Evolutionary conservation across 2,113 vertebrate species (phyloP).

Genomic region (Chloebia gouldiae): DNA sequence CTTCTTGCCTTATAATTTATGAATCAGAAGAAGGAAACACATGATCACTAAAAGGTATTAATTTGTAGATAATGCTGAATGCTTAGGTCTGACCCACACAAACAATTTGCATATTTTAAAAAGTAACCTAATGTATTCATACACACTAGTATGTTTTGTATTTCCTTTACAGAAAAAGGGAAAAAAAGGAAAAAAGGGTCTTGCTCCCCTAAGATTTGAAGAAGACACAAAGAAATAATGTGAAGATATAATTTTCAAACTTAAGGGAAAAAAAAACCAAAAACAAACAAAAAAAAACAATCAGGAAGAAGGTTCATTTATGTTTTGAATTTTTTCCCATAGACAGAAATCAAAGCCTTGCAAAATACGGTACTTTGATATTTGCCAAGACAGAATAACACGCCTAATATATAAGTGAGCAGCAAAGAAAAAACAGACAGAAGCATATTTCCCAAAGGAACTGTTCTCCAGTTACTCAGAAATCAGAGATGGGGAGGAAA

Average conservation of each 20-base stretch:
- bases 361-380: background rate
- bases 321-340: background rate
- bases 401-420: background rate
- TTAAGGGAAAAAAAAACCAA: background rate
- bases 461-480: background rate
- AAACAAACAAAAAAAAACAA: background rate
- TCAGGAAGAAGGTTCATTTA: background rate
- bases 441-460: background rate
- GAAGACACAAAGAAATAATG: background rate
- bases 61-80: constrained; percentile 42
- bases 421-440: background rate
- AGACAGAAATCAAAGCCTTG: background rate
- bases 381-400: background rate
- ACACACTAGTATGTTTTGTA: background rate
- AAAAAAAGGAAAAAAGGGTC: fast-evolving
- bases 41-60: constrained; percentile 1
- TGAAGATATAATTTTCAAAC: background rate
- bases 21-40: constrained; percentile 58
- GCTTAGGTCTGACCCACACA: constrained; percentile 21
- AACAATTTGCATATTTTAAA: background rate
- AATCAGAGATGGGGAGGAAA: constrained; percentile 3
- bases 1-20: constrained; percentile 46
- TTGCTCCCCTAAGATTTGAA: background rate
- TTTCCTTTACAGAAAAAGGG: background rate
- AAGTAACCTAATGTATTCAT: background rate